Conservation (phyloP, 2,888 invertebrate species). For the Tipula helvola region DNA sequence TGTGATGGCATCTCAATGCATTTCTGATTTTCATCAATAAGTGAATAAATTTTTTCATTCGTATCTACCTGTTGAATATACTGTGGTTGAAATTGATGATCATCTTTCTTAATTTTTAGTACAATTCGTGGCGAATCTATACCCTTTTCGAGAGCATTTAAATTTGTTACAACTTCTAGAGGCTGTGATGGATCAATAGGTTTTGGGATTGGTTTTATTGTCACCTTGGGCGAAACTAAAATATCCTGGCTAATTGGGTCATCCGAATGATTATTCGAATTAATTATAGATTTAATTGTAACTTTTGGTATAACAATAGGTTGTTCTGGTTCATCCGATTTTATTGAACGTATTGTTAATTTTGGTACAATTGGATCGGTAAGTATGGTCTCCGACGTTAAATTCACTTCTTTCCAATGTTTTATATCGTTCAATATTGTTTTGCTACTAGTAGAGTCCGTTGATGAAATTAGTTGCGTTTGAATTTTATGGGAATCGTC, state of each 20-base stretch:
- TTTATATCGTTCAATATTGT: slow-evolving; percentile 6
- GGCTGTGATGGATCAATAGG: slow-evolving; percentile 26
- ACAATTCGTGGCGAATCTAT: slow-evolving; percentile 43
- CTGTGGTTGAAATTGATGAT: background rate
- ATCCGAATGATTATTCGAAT: slow-evolving; percentile 16
- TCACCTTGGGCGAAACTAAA: slow-evolving; percentile 35
- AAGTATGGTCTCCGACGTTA: slow-evolving; percentile 13
- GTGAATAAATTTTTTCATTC: background rate
- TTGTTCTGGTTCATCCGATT: slow-evolving; percentile 9
- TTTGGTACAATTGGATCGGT: slow-evolving; percentile 19
- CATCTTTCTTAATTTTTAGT: slow-evolving; percentile 48
- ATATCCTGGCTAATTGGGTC: background rate
- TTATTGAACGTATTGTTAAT: slow-evolving; percentile 19
- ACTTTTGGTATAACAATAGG: slow-evolving; percentile 27
- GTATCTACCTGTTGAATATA: background rate
- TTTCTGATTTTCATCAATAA: background rate
- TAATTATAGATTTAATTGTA: slow-evolving; percentile 37
- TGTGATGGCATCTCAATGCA: slow-evolving; percentile 14
- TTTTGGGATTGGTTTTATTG: slow-evolving; percentile 43
- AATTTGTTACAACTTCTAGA: slow-evolving; percentile 36
- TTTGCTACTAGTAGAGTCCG: background rate
- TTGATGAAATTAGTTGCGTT: slow-evolving; percentile 30
- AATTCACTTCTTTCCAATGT: slow-evolving; percentile 11
- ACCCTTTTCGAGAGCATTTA: background rate
- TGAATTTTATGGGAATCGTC: slow-evolving; percentile 36